These are phyloP conservation scores for Spodoptera littoralis DNA, from an alignment of 2,888 invertebrate genomes.

Conservation along the genomic window DNA sequence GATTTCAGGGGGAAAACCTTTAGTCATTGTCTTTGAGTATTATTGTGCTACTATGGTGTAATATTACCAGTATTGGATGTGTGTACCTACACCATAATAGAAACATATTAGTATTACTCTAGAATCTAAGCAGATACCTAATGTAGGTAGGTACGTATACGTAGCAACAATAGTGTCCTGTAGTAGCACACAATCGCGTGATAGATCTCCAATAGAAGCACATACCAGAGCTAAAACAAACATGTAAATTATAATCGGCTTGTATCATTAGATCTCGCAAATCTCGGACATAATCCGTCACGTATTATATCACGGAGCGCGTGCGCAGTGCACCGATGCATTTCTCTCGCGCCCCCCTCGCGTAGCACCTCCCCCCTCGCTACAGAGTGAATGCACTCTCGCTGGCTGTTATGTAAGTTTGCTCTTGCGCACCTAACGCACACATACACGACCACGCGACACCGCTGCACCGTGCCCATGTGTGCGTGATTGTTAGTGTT, in stretches of 20 bases:
- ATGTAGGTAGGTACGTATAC: too few species aligned
- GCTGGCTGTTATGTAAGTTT: conserved; percentile 80
- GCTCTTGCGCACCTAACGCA: conserved; percentile 63
- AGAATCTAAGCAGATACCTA: too few species aligned
- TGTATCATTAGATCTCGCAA: conserved; percentile 58
- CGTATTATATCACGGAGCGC: conserved; percentile 63
- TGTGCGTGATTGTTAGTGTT: conserved; percentile 63
- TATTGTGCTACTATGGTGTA: too few species aligned
- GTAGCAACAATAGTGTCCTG: neutral
- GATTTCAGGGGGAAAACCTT: too few species aligned
- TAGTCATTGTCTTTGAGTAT: too few species aligned
- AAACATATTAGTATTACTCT: too few species aligned
- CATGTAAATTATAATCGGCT: conserved; percentile 51
- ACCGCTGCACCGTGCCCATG: conserved; percentile 34
- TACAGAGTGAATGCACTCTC: conserved; percentile 85
- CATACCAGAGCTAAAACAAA: conserved; percentile 51
- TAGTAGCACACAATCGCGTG: conserved; percentile 3
- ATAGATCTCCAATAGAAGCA: conserved; percentile 14
- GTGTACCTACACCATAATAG: too few species aligned
- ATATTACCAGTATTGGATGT: too few species aligned
- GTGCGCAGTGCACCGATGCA: conserved; percentile 78
- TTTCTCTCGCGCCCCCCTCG: conserved; percentile 61
- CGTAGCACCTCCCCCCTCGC: conserved; percentile 45
- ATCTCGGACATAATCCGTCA: conserved; percentile 58
- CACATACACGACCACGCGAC: conserved; percentile 47